Percentiles rank a stretch among this genome's conserved stretches.
Conservation (phyloP, 2,888 invertebrate genomes). For the Drosophila rellima region DNA sequence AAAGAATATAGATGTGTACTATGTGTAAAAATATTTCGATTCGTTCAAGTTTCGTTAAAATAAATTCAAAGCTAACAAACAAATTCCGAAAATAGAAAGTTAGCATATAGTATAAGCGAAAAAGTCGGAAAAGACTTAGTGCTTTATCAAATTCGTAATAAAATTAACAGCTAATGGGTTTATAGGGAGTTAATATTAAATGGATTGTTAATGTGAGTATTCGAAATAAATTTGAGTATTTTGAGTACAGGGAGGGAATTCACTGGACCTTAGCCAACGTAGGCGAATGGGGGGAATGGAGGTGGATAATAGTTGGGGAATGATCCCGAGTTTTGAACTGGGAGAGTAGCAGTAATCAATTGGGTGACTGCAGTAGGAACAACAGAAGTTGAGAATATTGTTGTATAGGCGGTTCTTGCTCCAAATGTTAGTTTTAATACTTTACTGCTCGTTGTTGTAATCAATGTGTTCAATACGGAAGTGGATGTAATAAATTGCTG, state of each 20-base stretch:
- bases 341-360: slow-evolving; percentile 92
- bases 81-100: background rate
- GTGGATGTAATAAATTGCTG: slow-evolving; percentile 93
- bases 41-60: background rate
- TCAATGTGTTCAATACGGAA: slow-evolving; percentile 91
- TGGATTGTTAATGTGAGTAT: slow-evolving; percentile 27
- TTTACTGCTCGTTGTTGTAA: slow-evolving; percentile 93
- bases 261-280: slow-evolving; percentile 87
- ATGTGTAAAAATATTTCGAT: background rate
- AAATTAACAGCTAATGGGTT: background rate
- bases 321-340: slow-evolving; percentile 89
- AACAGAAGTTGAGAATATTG: slow-evolving; percentile 93
- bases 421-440: slow-evolving; percentile 94
- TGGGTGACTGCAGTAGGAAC: slow-evolving; percentile 94
- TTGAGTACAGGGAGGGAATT: background rate
- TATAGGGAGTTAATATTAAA: background rate
- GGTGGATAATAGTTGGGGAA: slow-evolving; percentile 93
- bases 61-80: background rate
- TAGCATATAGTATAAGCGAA: background rate
- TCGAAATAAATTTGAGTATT: slow-evolving; percentile 28
- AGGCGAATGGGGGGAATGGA: slow-evolving; percentile 91
- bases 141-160: background rate
- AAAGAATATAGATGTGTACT: background rate
- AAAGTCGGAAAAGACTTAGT: background rate
- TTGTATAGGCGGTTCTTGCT: slow-evolving; percentile 95